Percentiles rank a stretch among this genome's conserved stretches.
These are phyloP conservation scores for Porites cylindrica DNA, from an alignment of 92 coral and sea anemone genomes.

Conservation along the genomic window DNA sequence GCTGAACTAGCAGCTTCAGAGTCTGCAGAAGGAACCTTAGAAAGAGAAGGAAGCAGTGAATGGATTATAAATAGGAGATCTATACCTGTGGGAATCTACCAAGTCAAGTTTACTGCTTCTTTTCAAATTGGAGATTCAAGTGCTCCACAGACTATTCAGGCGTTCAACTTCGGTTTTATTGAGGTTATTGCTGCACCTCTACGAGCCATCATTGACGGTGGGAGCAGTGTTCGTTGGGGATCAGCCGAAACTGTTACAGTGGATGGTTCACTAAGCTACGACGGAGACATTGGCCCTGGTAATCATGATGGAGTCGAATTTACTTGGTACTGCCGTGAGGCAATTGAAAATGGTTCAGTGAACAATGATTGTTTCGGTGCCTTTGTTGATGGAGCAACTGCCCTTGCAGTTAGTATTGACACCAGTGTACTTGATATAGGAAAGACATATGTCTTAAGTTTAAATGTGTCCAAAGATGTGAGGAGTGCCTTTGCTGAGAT, in stretches of 20 bases:
- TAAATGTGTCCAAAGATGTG: slow-evolving; percentile 2
- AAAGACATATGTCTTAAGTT: not conserved
- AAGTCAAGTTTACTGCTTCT: slow-evolving; percentile 28
- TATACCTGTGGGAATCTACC: slow-evolving; percentile 22
- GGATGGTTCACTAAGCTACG: slow-evolving; percentile 60
- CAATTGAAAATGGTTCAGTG: not conserved
- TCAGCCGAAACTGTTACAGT: slow-evolving; percentile 17
- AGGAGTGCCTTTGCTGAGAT: slow-evolving; percentile 26
- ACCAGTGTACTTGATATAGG: not conserved
- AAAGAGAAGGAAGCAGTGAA: slow-evolving; percentile 25
- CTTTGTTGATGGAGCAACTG: not conserved
- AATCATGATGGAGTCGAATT: slow-evolving; percentile 32
- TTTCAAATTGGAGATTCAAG: not conserved
- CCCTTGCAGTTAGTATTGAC: not conserved
- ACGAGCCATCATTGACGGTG: slow-evolving; percentile 63
- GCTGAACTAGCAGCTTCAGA: slow-evolving; percentile 32
- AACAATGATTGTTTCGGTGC: slow-evolving; percentile 24
- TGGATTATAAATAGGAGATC: slow-evolving; percentile 37
- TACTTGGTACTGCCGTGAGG: slow-evolving; percentile 57
- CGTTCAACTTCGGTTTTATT: slow-evolving; percentile 59
- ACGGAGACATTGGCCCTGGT: slow-evolving; percentile 53
- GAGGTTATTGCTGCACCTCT: slow-evolving; percentile 36
- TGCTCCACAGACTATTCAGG: not conserved
- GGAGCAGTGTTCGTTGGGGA: slow-evolving; percentile 39
- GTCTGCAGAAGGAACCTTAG: slow-evolving; percentile 20